These are phyloP conservation scores for Pluvianellus socialis DNA, from an alignment of 2,113 vertebrate species.

Conservation along the genomic window DNA sequence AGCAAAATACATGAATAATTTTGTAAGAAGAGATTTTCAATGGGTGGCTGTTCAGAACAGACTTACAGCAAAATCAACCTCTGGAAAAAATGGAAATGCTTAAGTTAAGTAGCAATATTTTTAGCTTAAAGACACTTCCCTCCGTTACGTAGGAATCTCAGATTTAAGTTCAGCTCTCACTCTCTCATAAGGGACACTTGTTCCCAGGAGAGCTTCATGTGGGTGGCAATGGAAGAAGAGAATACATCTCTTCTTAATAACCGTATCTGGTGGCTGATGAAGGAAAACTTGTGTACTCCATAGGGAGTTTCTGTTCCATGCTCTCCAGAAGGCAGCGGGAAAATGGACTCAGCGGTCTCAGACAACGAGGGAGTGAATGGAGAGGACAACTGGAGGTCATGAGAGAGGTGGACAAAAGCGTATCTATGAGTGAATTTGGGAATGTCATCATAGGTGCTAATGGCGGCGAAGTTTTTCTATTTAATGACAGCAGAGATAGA, in stretches of 20 bases:
- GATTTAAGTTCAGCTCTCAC: background rate
- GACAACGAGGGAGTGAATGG: background rate
- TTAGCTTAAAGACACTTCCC: background rate
- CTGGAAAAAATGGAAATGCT: background rate
- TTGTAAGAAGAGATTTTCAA: background rate
- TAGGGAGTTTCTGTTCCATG: background rate
- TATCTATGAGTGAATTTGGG: background rate
- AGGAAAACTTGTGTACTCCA: background rate
- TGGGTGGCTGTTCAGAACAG: background rate
- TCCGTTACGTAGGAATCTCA: background rate
- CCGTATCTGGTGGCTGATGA: background rate
- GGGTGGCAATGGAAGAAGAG: background rate
- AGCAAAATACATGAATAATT: background rate
- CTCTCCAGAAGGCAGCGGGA: background rate
- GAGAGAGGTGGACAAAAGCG: background rate
- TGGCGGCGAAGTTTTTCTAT: background rate
- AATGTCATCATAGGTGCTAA: background rate
- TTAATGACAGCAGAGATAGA: background rate
- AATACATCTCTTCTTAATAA: background rate
- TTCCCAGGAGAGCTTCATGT: background rate
- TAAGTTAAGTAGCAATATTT: background rate
- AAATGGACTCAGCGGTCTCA: background rate
- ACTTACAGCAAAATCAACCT: background rate
- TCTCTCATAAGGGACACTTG: background rate
- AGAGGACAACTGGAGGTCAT: conserved; percentile 26